Evolutionary conservation across 1,140 invertebrate species (phyloP).

Genomic region (Drosophila busckii): DNA sequence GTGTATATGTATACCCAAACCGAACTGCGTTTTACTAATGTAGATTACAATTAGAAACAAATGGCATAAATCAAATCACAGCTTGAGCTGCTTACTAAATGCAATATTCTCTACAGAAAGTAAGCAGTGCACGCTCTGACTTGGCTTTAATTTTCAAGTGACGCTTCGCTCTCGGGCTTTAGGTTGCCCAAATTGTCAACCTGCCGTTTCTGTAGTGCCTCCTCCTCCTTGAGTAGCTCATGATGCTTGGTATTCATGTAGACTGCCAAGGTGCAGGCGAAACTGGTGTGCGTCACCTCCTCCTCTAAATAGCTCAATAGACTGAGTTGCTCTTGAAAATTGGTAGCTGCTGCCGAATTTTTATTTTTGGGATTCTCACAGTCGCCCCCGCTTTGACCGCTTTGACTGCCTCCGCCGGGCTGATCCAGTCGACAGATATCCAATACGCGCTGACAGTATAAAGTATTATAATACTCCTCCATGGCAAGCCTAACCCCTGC

Average conservation of each 20-base stretch:
- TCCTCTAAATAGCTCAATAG: slow-evolving; percentile 36
- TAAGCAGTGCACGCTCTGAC: too few relatives aligned
- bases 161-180: background rate
- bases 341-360: background rate
- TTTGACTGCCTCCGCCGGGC: background rate
- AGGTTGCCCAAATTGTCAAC: slow-evolving; percentile 32
- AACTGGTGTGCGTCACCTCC: slow-evolving; percentile 28
- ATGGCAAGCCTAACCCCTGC: slow-evolving; percentile 36
- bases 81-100: too few relatives aligned
- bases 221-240: slow-evolving; percentile 40
- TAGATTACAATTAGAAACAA: too few relatives aligned
- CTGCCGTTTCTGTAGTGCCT: slow-evolving; percentile 32
- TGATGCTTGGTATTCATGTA: slow-evolving; percentile 55
- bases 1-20: slow-evolving; percentile 58
- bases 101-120: too few relatives aligned
- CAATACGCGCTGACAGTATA: slow-evolving; percentile 29
- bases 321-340: slow-evolving; percentile 17
- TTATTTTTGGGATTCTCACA: background rate
- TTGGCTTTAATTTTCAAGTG: background rate
- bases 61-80: too few relatives aligned
- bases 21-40: too few relatives aligned
- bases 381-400: slow-evolving; percentile 40
- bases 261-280: slow-evolving; percentile 24
- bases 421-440: slow-evolving; percentile 38
- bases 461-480: slow-evolving; percentile 32